Evolutionary conservation across 2,888 invertebrate species (phyloP), one percentile per base, ranked within the genome.

Genomic region (Pachydiplax longipennis): DNA sequence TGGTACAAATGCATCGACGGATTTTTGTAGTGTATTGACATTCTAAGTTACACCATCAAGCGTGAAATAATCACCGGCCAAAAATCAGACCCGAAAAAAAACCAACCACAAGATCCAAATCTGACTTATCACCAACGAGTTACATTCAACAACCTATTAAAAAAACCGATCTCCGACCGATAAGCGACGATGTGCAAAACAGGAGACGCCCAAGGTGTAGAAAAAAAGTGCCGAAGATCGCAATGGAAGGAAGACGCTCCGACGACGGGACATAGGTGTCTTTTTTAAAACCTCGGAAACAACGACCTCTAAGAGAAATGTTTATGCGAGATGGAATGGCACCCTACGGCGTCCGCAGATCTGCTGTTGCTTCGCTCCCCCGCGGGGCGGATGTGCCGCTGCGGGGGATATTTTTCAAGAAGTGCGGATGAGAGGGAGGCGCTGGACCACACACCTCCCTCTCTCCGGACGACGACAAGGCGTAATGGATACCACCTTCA

Each of bases 301-400:
- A 73, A 31, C 73, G 73, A 73, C 73, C 73, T 73, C 73, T 73
- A 73, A 73, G 73, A 73, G 73, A 73, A 73, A 73, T 73, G 73
- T 73, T 73, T 73, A 73, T 73, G 73, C 73, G 73, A 31, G 73
- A 73, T 73, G 73, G 73, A 73, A 31, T 13, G 73, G 73, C 25
- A 2, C 73, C 73, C 73, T 73, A 25, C 48, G 48, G 40, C 44
- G 10, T 3, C 37, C 8, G 22, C 22, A n/a, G 37, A 35, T 37
- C 37, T 25, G 58, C 87, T n/a, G 31, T 10, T 25, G 15, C 53
- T 31, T 6, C 13, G n/a, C 53, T 35, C 35, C 48, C 83, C 83
- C 83, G 83, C 53, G 48, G 87, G 87, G 37, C 61, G 58, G 87
- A 61, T 61, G 61, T 61, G 87, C 25, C 61, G 87, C 83, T 53